These are phyloP conservation scores for Pectinophora gossypiella DNA, from an alignment of 1,140 invertebrate species.

Conservation along the genomic window DNA sequence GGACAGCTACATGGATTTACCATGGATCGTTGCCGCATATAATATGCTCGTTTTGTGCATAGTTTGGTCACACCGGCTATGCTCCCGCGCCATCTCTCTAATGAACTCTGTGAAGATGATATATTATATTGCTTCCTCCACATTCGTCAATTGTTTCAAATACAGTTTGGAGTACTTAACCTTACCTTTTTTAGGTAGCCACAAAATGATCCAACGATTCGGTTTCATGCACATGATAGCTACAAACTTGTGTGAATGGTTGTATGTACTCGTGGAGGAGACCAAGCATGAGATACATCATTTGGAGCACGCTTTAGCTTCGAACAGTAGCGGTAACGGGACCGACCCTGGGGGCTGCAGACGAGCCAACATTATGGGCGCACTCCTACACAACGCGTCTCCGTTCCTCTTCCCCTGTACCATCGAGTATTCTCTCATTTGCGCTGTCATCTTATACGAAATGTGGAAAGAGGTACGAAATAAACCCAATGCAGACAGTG, in stretches of 20 bases:
- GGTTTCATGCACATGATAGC: conserved; percentile 91
- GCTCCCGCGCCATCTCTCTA: no score
- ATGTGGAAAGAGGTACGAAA: conserved; percentile 84
- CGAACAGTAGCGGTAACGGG: conserved; percentile 18
- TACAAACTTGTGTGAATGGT: conserved; percentile 88
- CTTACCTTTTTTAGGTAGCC: no score
- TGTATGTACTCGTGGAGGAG: conserved; percentile 88
- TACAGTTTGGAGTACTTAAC: no score
- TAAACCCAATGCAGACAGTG: not conserved
- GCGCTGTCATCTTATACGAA: conserved; percentile 89
- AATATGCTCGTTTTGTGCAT: no score
- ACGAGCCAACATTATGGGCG: conserved; percentile 78
- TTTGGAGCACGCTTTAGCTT: conserved; percentile 66
- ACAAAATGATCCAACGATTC: conserved; percentile 82
- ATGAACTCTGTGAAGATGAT: no score
- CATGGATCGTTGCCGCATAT: no score
- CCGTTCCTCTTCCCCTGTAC: conserved; percentile 94
- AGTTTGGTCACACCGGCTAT: no score
- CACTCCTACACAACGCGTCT: conserved; percentile 85
- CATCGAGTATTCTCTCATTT: conserved; percentile 90
- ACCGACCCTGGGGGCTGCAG: conserved; percentile 42
- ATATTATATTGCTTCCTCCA: no score
- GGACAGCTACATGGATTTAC: no score
- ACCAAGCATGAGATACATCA: conserved; percentile 86
- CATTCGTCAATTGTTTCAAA: no score